A percentile compares a stretch with the other conserved stretches of the same genome.
These are phyloP conservation scores for Scrobipalpa costella DNA, from an alignment of 2,888 invertebrate species.

Conservation along the genomic window DNA sequence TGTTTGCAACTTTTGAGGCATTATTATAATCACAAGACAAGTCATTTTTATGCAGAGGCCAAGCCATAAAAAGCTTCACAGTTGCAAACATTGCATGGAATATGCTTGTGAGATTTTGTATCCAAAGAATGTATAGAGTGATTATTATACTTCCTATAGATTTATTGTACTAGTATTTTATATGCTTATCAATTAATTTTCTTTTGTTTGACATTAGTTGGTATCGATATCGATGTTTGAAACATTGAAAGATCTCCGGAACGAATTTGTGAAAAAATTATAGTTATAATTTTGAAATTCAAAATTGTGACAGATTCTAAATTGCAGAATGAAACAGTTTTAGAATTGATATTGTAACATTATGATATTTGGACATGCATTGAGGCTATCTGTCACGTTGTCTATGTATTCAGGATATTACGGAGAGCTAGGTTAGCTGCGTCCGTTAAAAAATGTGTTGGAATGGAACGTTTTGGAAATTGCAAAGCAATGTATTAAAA, in stretches of 20 bases:
- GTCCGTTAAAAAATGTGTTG: background rate
- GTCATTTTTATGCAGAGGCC: background rate
- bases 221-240: conserved; percentile 50
- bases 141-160: conserved; percentile 72
- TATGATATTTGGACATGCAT: background rate
- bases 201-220: conserved; percentile 67
- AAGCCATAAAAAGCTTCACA: background rate
- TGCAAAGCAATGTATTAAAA: conserved; percentile 45
- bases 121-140: conserved; percentile 79
- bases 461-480: conserved; percentile 21
- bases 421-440: conserved; percentile 12
- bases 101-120: conserved; percentile 67
- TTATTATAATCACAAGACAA: background rate
- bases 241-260: conserved; percentile 65
- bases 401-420: conserved; percentile 12
- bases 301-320: conserved; percentile 6
- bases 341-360: conserved; percentile 15
- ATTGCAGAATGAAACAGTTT: background rate
- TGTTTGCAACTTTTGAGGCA: background rate
- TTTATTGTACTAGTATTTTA: conserved; percentile 74
- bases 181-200: conserved; percentile 65
- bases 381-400: conserved; percentile 25
- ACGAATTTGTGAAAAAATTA: conserved; percentile 48
- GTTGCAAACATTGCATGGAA: conserved; percentile 33
- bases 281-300: background rate